Evolutionary conservation across 2,888 invertebrate species (phyloP), one percentile per base, ranked within the genome.

Genomic region (Idaea biselata): DNA sequence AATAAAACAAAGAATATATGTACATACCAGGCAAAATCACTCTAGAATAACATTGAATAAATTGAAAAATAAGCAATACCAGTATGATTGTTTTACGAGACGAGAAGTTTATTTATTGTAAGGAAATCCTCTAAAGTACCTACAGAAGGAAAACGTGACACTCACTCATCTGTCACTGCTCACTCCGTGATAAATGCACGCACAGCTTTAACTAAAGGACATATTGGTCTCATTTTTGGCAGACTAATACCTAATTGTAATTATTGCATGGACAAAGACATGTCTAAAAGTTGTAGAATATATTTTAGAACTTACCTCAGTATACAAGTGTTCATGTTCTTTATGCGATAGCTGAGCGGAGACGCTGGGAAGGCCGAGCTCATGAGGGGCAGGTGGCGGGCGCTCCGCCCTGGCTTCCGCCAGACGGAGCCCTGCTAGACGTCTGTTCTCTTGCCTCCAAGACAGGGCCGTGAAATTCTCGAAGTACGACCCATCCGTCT

Each of bases 401-500:
- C 95, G 93, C 81, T 96, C 95, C 44, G 96, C 95, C 79, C 96
- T 93, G 63, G 95, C 95, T 79, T 96, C 95, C 58, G 95, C 96
- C 77, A 96, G 94, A 77, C 96, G 95, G 71, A 96, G 93, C 1
- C 96, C 96, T 70, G 96, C 95, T 75, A 97, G 94, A 53, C 97
- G 93, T 70, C 97, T 94, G 89, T 97, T 98, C 87, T 98, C 97
- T 79, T 97, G 97, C 80, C 97, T 96, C 98, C 98, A 98, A 59
- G 97, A 96, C 73, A 98, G 88, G 31, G 97, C 97, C 17, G 97
- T 97, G 93, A 98, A 98, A 84, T 96, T 97, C 89, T 98, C 98
- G 89, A 98, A 99, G 91, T 98, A 98, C 63, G 97, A 97, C 8
- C 97, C 97, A 83, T 99, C 98, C 44, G 97, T 97, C 76, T 98